phyloP scores from a whole-genome alignment of 1,140 invertebrate genomes.

The Calephelis virginiensis region DNA sequence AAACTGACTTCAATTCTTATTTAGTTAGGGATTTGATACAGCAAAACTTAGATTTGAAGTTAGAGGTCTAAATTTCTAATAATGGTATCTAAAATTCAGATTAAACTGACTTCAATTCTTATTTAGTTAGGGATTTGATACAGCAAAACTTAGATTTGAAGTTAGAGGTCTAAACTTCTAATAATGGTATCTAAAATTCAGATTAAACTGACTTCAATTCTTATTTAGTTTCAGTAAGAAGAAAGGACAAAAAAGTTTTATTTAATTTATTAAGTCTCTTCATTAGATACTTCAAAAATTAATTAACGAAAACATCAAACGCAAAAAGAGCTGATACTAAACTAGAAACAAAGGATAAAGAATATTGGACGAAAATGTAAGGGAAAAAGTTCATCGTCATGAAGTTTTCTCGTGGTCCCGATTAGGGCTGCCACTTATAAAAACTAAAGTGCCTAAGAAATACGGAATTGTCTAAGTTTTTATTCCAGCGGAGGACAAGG shows the following conservation, averaged over 20 bases:
- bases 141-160: no score
- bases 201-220: background rate
- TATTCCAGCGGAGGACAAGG: background rate
- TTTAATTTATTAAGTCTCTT: background rate
- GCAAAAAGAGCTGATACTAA: constrained; percentile 3
- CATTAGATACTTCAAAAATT: constrained; percentile 1
- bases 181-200: background rate
- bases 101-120: background rate
- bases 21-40: no score
- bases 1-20: no score
- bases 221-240: no score
- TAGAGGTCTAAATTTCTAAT: no score
- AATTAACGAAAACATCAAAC: background rate
- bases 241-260: background rate
- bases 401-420: background rate
- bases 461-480: background rate
- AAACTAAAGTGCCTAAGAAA: background rate
- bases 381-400: constrained; percentile 12
- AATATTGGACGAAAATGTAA: constrained; percentile 18
- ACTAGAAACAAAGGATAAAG: constrained; percentile 5
- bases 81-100: background rate
- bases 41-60: no score
- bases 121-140: no score
- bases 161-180: no score
- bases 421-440: constrained; percentile 2